Conservation (phyloP, 2,113 vertebrate genomes). For the Thalassoma bifasciatum region DNA sequence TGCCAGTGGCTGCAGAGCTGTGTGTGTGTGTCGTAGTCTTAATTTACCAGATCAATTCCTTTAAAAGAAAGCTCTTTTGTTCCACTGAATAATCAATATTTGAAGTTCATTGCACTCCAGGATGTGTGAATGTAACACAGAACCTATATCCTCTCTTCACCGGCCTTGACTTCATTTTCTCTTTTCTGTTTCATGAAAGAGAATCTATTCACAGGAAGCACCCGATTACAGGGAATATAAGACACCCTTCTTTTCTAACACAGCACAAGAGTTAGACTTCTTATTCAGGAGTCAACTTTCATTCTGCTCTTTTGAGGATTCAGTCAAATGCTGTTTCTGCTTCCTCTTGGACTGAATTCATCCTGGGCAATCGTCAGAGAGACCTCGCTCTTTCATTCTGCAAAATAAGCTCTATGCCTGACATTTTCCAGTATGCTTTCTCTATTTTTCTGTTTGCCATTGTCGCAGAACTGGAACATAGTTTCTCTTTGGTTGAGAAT, state of each 20-base stretch:
- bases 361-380: conserved; percentile 9
- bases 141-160: neutral
- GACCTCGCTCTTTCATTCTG: conserved; percentile 33
- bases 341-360: conserved; percentile 40
- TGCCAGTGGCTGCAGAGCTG: conserved; percentile 28
- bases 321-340: conserved; percentile 32
- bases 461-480: conserved; percentile 28
- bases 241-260: neutral
- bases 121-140: conserved; percentile 24
- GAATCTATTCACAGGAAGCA: neutral
- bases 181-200: neutral
- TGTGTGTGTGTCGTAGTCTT: conserved; percentile 46
- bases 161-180: neutral
- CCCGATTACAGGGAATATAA: neutral
- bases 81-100: conserved; percentile 50
- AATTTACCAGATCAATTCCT: conserved; percentile 64
- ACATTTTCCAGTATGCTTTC: neutral
- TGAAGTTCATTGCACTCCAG: conserved; percentile 47
- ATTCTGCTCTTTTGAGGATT: conserved; percentile 15
- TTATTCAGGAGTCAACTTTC: conserved; percentile 19
- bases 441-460: conserved; percentile 13
- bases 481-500: conserved; percentile 8
- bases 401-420: conserved; percentile 15
- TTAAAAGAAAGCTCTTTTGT: conserved; percentile 39
- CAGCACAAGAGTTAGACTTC: neutral